phyloP scores from a whole-genome alignment of 92 coral and sea anemone species.

The Palythoa heliodiscus region DNA sequence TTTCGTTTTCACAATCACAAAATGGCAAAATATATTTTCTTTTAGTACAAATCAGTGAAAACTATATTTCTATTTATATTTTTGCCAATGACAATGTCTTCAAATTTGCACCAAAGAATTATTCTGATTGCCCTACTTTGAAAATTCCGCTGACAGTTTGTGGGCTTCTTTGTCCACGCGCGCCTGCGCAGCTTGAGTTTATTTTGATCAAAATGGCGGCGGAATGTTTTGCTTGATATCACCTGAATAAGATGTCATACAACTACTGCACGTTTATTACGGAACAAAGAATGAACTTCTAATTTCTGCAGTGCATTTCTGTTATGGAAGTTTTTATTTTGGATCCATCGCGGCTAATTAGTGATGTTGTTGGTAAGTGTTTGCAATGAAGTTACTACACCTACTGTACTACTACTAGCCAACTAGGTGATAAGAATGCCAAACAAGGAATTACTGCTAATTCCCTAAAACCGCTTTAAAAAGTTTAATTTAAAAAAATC shows the following conservation, averaged over 20 bases:
- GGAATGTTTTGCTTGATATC: slow-evolving; percentile 17
- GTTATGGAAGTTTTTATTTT: slow-evolving; percentile 87
- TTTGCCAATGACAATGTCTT: not conserved
- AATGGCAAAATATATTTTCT: not conserved
- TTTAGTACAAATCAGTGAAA: too few species aligned
- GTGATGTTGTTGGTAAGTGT: slow-evolving; percentile 84
- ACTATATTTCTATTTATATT: too few species aligned
- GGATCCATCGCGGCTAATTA: slow-evolving; percentile 80
- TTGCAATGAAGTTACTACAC: too few species aligned
- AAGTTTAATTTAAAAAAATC: too few species aligned
- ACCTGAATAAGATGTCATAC: not conserved
- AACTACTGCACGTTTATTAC: not conserved
- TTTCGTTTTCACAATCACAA: not conserved
- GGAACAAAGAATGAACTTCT: not conserved
- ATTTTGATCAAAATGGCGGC: slow-evolving; percentile 14
- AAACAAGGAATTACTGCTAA: too few species aligned
- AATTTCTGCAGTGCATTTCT: not conserved
- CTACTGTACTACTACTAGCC: too few species aligned
- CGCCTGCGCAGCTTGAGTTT: slow-evolving; percentile 20
- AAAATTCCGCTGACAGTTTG: slow-evolving; percentile 32
- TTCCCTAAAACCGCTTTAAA: too few species aligned
- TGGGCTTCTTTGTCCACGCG: not conserved
- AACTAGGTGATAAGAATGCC: too few species aligned
- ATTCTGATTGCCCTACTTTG: not conserved
- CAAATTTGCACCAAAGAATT: not conserved